Evolutionary conservation across 2,797 vertebrate species (phyloP).

Genomic region (Semaprochilodus insignis): DNA sequence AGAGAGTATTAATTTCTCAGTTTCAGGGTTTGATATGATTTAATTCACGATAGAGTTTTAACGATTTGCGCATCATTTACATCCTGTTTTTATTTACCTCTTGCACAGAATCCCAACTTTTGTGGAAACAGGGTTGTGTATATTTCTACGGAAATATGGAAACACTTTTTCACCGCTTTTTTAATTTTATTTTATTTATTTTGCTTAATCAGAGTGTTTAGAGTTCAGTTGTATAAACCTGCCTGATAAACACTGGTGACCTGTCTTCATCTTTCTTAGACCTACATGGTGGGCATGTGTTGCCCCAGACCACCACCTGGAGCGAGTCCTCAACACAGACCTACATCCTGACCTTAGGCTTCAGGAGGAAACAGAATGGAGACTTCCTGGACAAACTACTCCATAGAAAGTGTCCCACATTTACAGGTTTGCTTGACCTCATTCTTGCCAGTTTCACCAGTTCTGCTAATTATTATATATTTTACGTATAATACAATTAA

Average conservation of each 20-base stretch:
- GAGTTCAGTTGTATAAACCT: no score
- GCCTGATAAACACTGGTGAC: no score
- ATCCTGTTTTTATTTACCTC: no score
- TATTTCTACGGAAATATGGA: not conserved
- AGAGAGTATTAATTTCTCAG: no score
- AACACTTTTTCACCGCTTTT: not conserved
- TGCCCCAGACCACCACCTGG: slow-evolving; percentile 74
- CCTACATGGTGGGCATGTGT: slow-evolving; percentile 61
- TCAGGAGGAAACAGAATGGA: slow-evolving; percentile 71
- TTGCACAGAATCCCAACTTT: no score
- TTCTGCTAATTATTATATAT: not conserved
- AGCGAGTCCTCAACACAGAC: slow-evolving; percentile 59
- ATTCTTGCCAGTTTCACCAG: not conserved
- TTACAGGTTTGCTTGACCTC: slow-evolving; percentile 66
- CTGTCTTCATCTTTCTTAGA: slow-evolving; percentile 60
- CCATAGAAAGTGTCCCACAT: slow-evolving; percentile 66
- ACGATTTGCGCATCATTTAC: no score
- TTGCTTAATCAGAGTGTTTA: no score
- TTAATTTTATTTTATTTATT: not conserved
- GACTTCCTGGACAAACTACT: slow-evolving; percentile 71
- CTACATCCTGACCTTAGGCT: slow-evolving; percentile 74
- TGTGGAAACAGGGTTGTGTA: no score
- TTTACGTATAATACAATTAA: no score
- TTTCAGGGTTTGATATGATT: no score
- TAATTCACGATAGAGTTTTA: no score